These are phyloP conservation scores for Amazonetta brasiliensis DNA, from an alignment of 2,797 vertebrate species.

Conservation along the genomic window DNA sequence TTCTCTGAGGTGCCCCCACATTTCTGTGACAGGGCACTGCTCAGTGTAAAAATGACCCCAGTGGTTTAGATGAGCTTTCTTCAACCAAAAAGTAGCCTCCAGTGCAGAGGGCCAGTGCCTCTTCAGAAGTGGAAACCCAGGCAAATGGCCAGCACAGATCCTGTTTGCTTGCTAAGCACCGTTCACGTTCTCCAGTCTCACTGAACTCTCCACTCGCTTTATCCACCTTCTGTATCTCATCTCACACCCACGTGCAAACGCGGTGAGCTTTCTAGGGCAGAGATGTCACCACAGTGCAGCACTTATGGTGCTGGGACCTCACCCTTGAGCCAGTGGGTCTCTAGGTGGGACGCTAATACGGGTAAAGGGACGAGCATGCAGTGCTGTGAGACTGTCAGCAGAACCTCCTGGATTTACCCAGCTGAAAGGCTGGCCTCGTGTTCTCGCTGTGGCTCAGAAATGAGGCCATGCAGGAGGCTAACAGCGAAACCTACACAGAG, in stretches of 20 bases:
- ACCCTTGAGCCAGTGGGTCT: background rate
- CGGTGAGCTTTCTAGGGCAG: background rate
- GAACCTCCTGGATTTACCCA: background rate
- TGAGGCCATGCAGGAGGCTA: fast-evolving
- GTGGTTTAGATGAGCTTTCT: background rate
- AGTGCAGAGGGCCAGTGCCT: background rate
- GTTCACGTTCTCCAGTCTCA: fast-evolving
- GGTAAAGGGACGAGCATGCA: fast-evolving
- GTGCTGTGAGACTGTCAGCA: background rate
- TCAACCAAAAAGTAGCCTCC: background rate
- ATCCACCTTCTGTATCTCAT: background rate
- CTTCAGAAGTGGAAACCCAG: background rate
- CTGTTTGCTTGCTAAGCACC: background rate
- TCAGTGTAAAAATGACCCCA: background rate
- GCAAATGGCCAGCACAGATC: background rate
- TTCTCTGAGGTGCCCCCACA: background rate
- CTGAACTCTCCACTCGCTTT: background rate
- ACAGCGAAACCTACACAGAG: background rate
- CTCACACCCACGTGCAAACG: fast-evolving
- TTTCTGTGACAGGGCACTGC: background rate
- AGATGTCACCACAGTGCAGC: fast-evolving
- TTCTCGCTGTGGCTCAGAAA: background rate
- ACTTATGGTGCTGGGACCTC: background rate
- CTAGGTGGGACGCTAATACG: fast-evolving
- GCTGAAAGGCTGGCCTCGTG: background rate